phyloP scores from a whole-genome alignment of 2,888 invertebrate species.

The Aphodius granarius region DNA sequence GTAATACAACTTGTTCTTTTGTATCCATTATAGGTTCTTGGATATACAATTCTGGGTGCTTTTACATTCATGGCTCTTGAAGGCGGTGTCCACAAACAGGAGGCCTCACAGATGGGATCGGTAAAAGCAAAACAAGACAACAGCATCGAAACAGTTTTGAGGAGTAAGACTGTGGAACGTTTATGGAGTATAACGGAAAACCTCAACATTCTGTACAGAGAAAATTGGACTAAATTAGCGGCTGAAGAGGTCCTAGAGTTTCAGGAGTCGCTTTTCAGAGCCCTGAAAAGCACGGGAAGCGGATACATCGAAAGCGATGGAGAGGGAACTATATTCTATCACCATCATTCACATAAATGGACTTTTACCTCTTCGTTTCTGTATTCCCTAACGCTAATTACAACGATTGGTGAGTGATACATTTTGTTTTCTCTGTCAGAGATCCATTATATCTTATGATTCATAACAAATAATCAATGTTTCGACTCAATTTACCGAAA shows the following conservation, averaged over 20 bases:
- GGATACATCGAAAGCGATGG: conserved; percentile 51
- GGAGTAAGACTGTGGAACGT: conserved; percentile 75
- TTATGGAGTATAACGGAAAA: conserved; percentile 86
- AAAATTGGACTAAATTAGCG: conserved; percentile 88
- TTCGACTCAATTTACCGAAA: no score
- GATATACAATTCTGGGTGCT: conserved; percentile 90
- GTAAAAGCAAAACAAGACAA: conserved; percentile 57
- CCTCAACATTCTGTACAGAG: conserved; percentile 85
- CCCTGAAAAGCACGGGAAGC: conserved; percentile 45
- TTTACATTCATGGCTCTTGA: conserved; percentile 87
- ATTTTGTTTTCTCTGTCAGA: background rate
- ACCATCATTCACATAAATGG: conserved; percentile 69
- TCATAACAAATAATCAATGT: no score
- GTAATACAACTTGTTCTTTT: no score
- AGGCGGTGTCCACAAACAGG: conserved; percentile 60
- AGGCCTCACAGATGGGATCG: conserved; percentile 67
- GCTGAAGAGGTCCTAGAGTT: conserved; percentile 86
- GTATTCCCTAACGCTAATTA: conserved; percentile 91
- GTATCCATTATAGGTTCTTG: conserved; percentile 56
- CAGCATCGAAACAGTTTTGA: conserved; percentile 46
- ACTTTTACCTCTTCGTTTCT: conserved; percentile 90
- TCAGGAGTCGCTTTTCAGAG: conserved; percentile 66
- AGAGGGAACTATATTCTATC: conserved; percentile 50
- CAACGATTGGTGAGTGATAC: conserved; percentile 81
- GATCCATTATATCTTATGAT: no score